Evolutionary conservation across 2,888 invertebrate genomes (phyloP).

Genomic region (Diogma glabrata): DNA sequence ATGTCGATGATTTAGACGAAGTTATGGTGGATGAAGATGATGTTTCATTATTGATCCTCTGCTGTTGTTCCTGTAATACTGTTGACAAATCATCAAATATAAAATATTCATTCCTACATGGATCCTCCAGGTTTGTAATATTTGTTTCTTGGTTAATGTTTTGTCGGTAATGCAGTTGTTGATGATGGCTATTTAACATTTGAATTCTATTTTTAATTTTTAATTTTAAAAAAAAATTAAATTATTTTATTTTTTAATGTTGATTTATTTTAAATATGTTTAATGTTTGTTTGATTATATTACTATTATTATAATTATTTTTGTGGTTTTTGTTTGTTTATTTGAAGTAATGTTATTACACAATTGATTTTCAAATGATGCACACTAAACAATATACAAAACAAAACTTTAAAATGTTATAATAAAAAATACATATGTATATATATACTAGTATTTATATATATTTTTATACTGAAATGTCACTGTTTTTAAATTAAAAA

Average conservation of each 20-base stretch:
- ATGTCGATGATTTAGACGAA: slow-evolving; percentile 11
- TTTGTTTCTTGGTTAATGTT: slow-evolving; percentile 7
- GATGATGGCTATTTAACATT: slow-evolving; percentile 20
- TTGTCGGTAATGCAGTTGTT: slow-evolving; percentile 20
- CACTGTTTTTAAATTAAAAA: background rate
- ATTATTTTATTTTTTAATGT: slow-evolving; percentile 5
- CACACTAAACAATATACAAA: slow-evolving; percentile 7
- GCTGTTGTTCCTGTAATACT: slow-evolving; percentile 19
- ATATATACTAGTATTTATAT: background rate
- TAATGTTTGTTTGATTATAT: slow-evolving; percentile 6
- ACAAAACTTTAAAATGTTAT: too few species aligned
- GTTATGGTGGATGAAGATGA: slow-evolving; percentile 23
- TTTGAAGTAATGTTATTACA: slow-evolving; percentile 5
- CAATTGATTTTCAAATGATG: slow-evolving; percentile 2
- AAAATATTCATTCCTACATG: slow-evolving; percentile 16
- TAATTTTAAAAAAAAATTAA: background rate
- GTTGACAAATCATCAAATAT: slow-evolving; percentile 20
- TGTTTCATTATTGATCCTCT: slow-evolving; percentile 16
- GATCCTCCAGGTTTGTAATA: background rate
- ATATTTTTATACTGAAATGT: slow-evolving; percentile 4
- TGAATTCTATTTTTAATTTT: slow-evolving; percentile 17
- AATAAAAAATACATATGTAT: slow-evolving; percentile 3
- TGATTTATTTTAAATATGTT: slow-evolving; percentile 1
- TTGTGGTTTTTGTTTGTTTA: too few species aligned
- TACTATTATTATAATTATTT: too few species aligned